Conservation (phyloP, 2,113 vertebrate genomes). For the Nesoenas mayeri region DNA sequence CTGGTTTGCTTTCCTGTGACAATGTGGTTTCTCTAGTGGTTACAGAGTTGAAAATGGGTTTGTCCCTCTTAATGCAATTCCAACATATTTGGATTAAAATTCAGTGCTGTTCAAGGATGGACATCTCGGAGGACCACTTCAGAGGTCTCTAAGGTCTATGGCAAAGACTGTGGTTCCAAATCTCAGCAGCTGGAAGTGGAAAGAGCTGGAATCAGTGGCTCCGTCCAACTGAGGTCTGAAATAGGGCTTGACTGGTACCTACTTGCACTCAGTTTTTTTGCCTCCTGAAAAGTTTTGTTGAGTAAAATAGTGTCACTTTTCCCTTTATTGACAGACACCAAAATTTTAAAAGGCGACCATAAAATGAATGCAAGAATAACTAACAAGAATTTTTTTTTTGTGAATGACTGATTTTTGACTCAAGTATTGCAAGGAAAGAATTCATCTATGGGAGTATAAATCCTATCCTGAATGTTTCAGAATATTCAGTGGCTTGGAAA, state of each 20-base stretch:
- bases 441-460: not conserved
- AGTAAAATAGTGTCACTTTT: not conserved
- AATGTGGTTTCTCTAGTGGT: not conserved
- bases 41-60: not conserved
- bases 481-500: not conserved
- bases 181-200: not conserved
- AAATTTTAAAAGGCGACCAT: not conserved
- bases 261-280: not conserved
- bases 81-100: not conserved
- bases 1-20: not conserved
- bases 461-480: not conserved
- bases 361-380: not conserved
- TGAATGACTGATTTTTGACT: not conserved
- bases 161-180: not conserved
- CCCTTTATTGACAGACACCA: not conserved
- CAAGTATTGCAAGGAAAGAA: not conserved
- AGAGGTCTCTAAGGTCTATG: accelerated
- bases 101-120: not conserved
- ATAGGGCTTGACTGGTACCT: too few relatives aligned
- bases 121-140: not conserved
- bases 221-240: not conserved
- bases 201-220: not conserved
- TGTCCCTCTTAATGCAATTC: not conserved
- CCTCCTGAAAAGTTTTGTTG: not conserved
- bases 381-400: not conserved